Evolutionary conservation across 2,888 invertebrate species (phyloP), one percentile per base, ranked within the genome.

Genomic region (Thera obeliscata): DNA sequence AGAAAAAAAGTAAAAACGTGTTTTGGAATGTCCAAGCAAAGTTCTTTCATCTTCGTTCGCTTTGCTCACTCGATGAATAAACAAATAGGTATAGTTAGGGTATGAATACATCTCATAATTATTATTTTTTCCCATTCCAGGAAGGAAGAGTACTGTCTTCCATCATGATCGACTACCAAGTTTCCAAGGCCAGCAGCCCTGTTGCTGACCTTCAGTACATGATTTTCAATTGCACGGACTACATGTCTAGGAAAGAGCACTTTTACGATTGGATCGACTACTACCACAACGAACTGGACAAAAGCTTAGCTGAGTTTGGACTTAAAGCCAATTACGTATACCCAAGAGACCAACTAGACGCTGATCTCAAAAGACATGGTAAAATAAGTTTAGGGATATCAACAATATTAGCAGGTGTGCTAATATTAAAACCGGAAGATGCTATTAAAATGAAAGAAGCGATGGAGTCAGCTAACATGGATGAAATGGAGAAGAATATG

Each of bases 111-210:
- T 7, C 6, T 4, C 7, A 7, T 5, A 41, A 9, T 9, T 38
- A 5, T 5, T 8, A 7, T 22, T 11, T 33, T 35, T 35, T 1
- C 8, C 11, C 0, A 78, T 61, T 81, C 61, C 75, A 83, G 81
- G 73, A 66, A 5, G 74, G 74, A 4, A 64, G 64, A 3, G 65
- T 78, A 0, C 52, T 71, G 0, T 71, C 75, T n/a, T 74, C 77
- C 5, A 70, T 82, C 4, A 73, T 83, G 65, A 81, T 84, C 8
- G 84, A 84, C 69, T 84, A 84, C 64, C 84, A 85, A 66, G 3
- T 78, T 3, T 72, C 80, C 0, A 73, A 64, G 43, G 77, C 76
- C 43, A 68, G 67, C 9, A 75, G 67, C 22, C 84, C 83, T 1
- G 77, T 72, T 6, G 55, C 58, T 8, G 84, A 84, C 48, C 52